phyloP scores from a whole-genome alignment of 2,113 vertebrate species.

The Corythoichthys haematopterus region DNA sequence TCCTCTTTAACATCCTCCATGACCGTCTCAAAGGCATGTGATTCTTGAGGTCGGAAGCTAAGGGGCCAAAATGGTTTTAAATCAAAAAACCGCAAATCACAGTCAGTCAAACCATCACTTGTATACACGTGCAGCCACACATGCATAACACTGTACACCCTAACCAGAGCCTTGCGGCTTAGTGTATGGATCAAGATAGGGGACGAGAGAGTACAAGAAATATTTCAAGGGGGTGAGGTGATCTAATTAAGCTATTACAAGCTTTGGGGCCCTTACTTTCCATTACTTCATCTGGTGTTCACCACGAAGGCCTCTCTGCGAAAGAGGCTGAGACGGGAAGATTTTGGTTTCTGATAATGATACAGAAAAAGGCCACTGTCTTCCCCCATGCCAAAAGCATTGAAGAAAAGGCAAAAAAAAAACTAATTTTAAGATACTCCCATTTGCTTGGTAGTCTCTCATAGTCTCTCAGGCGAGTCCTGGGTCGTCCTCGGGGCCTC shows the following conservation, averaged over 20 bases:
- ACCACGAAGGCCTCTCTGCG: conserved; percentile 55
- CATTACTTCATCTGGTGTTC: conserved; percentile 62
- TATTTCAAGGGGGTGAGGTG: conserved; percentile 33
- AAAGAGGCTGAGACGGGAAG: conserved; percentile 44
- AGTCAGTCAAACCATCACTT: conserved; percentile 13
- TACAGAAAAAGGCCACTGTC: conserved; percentile 28
- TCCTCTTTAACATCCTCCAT: conserved; percentile 16
- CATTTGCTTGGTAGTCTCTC: too few relatives aligned
- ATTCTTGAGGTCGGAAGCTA: conserved; percentile 25
- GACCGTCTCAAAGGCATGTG: conserved; percentile 23
- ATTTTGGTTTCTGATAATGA: conserved; percentile 53
- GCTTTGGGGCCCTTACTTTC: conserved; percentile 55
- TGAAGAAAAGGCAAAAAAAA: too few relatives aligned
- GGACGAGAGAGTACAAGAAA: conserved; percentile 30
- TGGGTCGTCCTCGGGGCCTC: too few relatives aligned
- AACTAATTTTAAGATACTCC: too few relatives aligned
- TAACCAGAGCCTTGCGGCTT: conserved; percentile 29
- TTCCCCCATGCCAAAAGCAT: not conserved
- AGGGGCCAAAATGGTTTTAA: conserved; percentile 32
- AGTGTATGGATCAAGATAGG: conserved; percentile 32
- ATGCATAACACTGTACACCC: conserved; percentile 22
- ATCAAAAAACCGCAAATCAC: conserved; percentile 50
- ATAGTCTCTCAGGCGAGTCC: too few relatives aligned
- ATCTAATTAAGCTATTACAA: conserved; percentile 65
- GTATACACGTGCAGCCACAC: conserved; percentile 28